Evolutionary conservation across 2,797 vertebrate genomes (phyloP).

Genomic region (Eremophila alpestris): DNA sequence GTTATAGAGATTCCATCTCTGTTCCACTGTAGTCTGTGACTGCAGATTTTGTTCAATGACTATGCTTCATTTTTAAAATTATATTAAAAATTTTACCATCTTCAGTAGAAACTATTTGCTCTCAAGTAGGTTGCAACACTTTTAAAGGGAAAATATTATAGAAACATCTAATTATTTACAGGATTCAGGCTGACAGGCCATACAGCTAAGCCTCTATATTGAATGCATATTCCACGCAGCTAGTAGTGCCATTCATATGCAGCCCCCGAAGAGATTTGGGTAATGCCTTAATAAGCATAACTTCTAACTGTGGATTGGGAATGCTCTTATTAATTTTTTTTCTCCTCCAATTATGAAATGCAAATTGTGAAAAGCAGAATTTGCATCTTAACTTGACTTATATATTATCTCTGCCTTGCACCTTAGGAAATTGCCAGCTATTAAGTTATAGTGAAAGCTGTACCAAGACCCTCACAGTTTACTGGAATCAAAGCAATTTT

Average conservation of each 20-base stretch:
- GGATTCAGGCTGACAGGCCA: not conserved
- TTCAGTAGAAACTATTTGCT: not conserved
- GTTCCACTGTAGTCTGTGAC: not conserved
- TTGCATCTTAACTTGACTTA: conserved; percentile 40
- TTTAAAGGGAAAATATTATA: not conserved
- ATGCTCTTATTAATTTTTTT: conserved; percentile 28
- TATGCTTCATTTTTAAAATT: not conserved
- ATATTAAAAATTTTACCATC: not conserved
- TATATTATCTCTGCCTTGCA: conserved; percentile 41
- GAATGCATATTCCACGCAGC: not conserved
- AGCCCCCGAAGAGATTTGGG: not conserved
- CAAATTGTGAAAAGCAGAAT: conserved; percentile 47
- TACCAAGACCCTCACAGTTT: not conserved
- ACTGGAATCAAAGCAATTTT: not conserved
- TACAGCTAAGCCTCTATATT: not conserved
- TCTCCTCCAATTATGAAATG: conserved; percentile 17
- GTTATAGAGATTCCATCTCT: not conserved
- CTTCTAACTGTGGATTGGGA: not conserved
- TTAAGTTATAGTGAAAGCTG: not conserved
- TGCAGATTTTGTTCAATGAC: not conserved
- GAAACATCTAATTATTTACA: not conserved
- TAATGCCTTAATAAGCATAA: conserved; percentile 28
- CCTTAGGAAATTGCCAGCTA: conserved; percentile 29
- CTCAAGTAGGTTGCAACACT: not conserved
- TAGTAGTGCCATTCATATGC: not conserved